Conservation (phyloP, 2,888 invertebrate species). For the Poecilobothrus nobilitatus region DNA sequence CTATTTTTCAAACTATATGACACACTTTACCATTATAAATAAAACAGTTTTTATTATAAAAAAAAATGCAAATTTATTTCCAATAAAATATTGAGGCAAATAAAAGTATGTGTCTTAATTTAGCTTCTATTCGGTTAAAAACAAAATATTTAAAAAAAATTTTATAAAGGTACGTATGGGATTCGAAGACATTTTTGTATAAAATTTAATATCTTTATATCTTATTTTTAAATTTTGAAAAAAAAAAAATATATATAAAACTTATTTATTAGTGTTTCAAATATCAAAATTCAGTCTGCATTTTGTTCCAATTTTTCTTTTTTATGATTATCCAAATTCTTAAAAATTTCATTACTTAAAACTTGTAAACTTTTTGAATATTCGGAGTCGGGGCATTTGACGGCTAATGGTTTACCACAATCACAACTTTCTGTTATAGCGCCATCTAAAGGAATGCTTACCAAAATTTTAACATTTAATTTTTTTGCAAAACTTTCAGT, state of each 20-base stretch:
- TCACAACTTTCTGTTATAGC: conserved; percentile 40
- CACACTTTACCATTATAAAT: too few species aligned
- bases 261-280: too few species aligned
- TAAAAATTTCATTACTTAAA: conserved; percentile 25
- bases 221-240: too few species aligned
- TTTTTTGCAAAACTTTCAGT: conserved; percentile 54
- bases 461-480: conserved; percentile 58
- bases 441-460: conserved; percentile 45
- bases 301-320: neutral
- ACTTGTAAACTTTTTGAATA: conserved; percentile 31
- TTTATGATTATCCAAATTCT: conserved; percentile 20
- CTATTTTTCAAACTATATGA: too few species aligned
- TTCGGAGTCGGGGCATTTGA: conserved; percentile 34
- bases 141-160: neutral
- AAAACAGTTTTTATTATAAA: too few species aligned
- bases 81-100: neutral
- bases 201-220: neutral
- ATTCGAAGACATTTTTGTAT: neutral
- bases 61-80: too few species aligned
- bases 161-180: neutral
- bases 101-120: neutral
- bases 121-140: neutral
- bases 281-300: neutral
- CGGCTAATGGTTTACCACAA: conserved; percentile 35
- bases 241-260: too few species aligned